A percentile compares a stretch with the other conserved stretches of the same genome.
These are phyloP conservation scores for Scaptomyza pallida DNA, from an alignment of 1,140 invertebrate genomes.

Conservation along the genomic window DNA sequence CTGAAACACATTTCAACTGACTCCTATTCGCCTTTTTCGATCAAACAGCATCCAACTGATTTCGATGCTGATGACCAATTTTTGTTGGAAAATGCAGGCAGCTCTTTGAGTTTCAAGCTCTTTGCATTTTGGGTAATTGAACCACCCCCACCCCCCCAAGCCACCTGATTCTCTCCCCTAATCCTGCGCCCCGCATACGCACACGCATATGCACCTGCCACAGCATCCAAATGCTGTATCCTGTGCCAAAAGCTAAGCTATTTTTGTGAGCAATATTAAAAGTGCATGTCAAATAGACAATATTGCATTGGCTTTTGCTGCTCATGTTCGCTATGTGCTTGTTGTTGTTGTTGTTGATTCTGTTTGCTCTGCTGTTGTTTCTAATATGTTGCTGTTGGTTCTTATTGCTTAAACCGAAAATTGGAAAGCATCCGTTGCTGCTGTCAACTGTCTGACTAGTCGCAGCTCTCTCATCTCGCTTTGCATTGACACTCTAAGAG, in stretches of 20 bases:
- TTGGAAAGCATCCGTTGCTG: slow-evolving; percentile 45
- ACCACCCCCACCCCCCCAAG: neutral
- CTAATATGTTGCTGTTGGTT: slow-evolving; percentile 3
- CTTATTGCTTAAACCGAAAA: slow-evolving; percentile 64
- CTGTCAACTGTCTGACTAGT: slow-evolving; percentile 27
- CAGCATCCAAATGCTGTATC: neutral
- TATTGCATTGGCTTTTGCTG: slow-evolving; percentile 35
- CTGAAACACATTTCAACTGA: neutral
- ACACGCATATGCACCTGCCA: neutral
- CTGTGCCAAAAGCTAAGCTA: slow-evolving; percentile 20
- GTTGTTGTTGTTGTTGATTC: slow-evolving; percentile 5
- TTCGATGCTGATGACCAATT: slow-evolving; percentile 30
- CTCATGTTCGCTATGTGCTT: neutral
- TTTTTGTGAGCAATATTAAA: slow-evolving; percentile 64
- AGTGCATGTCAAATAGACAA: slow-evolving; percentile 72
- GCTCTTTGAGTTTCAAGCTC: slow-evolving; percentile 8
- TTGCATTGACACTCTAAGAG: slow-evolving; percentile 32
- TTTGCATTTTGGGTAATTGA: slow-evolving; percentile 11
- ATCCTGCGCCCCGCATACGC: neutral
- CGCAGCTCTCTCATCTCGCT: slow-evolving; percentile 41
- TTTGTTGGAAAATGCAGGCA: slow-evolving; percentile 26
- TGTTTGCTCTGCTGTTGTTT: slow-evolving; percentile 45
- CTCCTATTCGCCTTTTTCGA: neutral
- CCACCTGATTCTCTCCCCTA: neutral
- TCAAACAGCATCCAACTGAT: slow-evolving; percentile 25